These are phyloP conservation scores for Pantherophis guttatus DNA, from an alignment of 2,113 vertebrate species.

Conservation along the genomic window DNA sequence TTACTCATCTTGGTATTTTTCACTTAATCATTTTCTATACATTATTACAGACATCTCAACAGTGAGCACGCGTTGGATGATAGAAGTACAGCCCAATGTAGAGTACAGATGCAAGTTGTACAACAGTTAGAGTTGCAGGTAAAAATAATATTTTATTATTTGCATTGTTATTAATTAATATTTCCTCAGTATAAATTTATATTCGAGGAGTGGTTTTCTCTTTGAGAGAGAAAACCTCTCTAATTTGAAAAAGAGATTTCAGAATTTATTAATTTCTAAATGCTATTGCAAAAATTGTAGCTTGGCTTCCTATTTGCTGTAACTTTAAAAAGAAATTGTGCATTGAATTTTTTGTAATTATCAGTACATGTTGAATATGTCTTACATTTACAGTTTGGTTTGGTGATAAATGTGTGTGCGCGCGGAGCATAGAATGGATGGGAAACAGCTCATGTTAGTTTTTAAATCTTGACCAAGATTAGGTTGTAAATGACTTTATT, in stretches of 20 bases:
- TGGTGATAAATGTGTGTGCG: not conserved
- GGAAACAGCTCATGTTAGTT: slow-evolving; percentile 35
- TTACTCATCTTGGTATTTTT: slow-evolving; percentile 69
- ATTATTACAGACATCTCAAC: slow-evolving; percentile 96
- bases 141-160: slow-evolving; percentile 71
- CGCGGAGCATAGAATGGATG: slow-evolving; percentile 23
- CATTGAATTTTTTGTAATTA: slow-evolving; percentile 47
- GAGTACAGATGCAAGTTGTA: slow-evolving; percentile 99
- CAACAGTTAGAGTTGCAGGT: slow-evolving; percentile 99
- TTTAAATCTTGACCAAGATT: slow-evolving; percentile 49
- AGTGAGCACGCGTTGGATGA: slow-evolving; percentile 98
- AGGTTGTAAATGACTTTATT: slow-evolving; percentile 48
- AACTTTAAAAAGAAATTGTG: slow-evolving; percentile 58
- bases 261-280: slow-evolving; percentile 56
- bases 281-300: slow-evolving; percentile 45
- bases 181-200: slow-evolving; percentile 67
- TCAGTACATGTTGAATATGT: slow-evolving; percentile 33
- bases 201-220: slow-evolving; percentile 63
- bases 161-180: slow-evolving; percentile 49
- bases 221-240: too few species aligned
- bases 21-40: slow-evolving; percentile 78
- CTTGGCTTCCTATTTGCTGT: slow-evolving; percentile 53
- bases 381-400: not conserved
- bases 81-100: slow-evolving; percentile 99
- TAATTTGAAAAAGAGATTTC: slow-evolving; percentile 58